Percentiles rank a stretch among this genome's conserved stretches.
phyloP scores from a whole-genome alignment of 2,888 invertebrate genomes.

The Xanthorhoe designata region DNA sequence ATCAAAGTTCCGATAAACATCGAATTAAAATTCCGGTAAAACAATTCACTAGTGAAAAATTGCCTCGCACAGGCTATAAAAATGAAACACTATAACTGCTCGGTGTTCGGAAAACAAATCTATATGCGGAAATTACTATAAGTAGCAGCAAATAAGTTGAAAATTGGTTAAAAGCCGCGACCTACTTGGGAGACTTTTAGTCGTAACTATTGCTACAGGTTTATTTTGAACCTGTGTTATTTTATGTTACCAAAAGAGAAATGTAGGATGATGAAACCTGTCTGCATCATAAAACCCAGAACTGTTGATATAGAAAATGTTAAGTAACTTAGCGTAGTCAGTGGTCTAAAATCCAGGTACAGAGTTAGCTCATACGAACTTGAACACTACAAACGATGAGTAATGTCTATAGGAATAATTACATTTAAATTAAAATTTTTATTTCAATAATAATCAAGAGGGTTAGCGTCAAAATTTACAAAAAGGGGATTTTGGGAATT shows the following conservation, averaged over 20 bases:
- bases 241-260: neutral
- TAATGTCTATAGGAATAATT: too few species aligned
- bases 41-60: slow-evolving; percentile 18
- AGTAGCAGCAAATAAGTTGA: slow-evolving; percentile 55
- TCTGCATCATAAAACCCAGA: too few species aligned
- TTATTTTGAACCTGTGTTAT: neutral
- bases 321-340: too few species aligned
- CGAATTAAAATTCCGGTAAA: slow-evolving; percentile 26
- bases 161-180: slow-evolving; percentile 12
- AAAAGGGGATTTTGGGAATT: too few species aligned
- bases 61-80: slow-evolving; percentile 23
- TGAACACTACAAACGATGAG: too few species aligned
- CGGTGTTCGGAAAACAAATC: slow-evolving; percentile 60
- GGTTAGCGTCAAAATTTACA: too few species aligned
- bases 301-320: too few species aligned
- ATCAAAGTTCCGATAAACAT: neutral
- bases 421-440: too few species aligned
- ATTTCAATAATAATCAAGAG: too few species aligned
- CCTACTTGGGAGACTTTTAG: slow-evolving; percentile 10
- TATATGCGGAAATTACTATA: slow-evolving; percentile 79
- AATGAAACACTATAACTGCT: slow-evolving; percentile 44
- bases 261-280: neutral
- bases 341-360: too few species aligned
- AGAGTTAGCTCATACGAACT: too few species aligned
- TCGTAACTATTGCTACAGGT: neutral